Evolutionary conservation across 2,888 invertebrate genomes (phyloP).

Genomic region (Salticus scenicus): DNA sequence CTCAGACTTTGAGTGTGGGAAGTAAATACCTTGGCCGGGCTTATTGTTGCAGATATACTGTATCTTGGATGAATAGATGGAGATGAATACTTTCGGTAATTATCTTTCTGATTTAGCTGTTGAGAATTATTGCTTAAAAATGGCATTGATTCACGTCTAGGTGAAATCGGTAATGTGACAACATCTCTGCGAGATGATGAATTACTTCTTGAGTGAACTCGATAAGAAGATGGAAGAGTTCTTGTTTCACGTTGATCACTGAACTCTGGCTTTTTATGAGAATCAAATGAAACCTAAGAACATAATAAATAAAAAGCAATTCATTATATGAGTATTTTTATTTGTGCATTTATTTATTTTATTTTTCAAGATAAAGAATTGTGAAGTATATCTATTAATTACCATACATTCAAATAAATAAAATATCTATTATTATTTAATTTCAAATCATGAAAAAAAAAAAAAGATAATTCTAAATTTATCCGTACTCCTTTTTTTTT

Average conservation of each 20-base stretch:
- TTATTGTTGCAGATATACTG: constrained; percentile 26
- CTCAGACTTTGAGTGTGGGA: background rate
- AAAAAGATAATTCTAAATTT: too few relatives aligned
- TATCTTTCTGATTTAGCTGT: background rate
- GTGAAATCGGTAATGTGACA: constrained; percentile 18
- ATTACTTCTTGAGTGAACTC: constrained; percentile 40
- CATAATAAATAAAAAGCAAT: too few relatives aligned
- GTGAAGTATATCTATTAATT: too few relatives aligned
- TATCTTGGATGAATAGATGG: constrained; percentile 35
- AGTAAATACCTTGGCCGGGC: constrained; percentile 24
- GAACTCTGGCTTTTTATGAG: background rate
- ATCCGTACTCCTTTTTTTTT: too few relatives aligned
- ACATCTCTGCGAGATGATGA: constrained; percentile 24
- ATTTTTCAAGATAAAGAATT: too few relatives aligned
- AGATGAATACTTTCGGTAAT: constrained; percentile 17
- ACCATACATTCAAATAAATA: too few relatives aligned
- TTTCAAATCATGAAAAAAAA: too few relatives aligned
- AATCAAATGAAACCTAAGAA: background rate
- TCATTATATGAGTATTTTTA: too few relatives aligned
- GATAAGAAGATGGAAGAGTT: constrained; percentile 51
- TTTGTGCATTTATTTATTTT: too few relatives aligned
- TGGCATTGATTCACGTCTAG: constrained; percentile 43
- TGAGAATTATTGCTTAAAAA: constrained; percentile 21
- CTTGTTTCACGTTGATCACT: constrained; percentile 31
- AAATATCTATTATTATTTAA: too few relatives aligned